These are phyloP conservation scores for Corythaeola cristata DNA, from an alignment of 2,113 vertebrate species.

Conservation along the genomic window DNA sequence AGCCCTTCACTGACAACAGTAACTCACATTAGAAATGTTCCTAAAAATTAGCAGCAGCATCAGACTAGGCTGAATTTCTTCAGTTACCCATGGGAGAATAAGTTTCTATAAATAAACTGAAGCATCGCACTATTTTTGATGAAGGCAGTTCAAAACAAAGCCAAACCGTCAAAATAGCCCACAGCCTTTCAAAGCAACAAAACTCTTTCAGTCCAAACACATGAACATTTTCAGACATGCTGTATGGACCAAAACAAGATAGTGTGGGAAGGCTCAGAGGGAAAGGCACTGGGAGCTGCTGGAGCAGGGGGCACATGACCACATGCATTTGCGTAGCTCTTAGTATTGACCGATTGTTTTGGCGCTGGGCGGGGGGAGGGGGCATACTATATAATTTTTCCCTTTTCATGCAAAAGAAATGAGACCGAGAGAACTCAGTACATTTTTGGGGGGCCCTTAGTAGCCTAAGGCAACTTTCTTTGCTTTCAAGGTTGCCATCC, in stretches of 20 bases:
- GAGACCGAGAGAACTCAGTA: neutral
- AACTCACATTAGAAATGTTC: constrained; percentile 12
- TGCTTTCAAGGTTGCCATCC: neutral
- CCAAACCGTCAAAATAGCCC: constrained; percentile 38
- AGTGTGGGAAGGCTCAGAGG: neutral
- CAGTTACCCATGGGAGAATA: neutral
- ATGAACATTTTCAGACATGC: neutral
- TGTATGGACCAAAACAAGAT: neutral
- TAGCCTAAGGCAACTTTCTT: neutral
- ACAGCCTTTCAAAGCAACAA: neutral
- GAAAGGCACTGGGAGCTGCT: neutral
- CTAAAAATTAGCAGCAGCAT: neutral
- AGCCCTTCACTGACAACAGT: neutral
- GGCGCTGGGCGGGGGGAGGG: too few species aligned
- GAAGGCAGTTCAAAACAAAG: constrained; percentile 36
- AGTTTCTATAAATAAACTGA: constrained; percentile 19
- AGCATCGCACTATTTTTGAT: neutral
- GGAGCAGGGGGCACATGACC: neutral
- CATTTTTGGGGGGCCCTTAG: neutral
- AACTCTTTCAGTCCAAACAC: neutral
- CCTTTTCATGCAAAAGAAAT: neutral
- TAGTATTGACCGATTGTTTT: neutral
- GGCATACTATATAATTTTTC: neutral
- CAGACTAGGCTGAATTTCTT: neutral
- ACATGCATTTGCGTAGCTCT: neutral